Evolutionary conservation across 2,888 invertebrate species (phyloP).

Genomic region (Troglohyphantes excavatus): DNA sequence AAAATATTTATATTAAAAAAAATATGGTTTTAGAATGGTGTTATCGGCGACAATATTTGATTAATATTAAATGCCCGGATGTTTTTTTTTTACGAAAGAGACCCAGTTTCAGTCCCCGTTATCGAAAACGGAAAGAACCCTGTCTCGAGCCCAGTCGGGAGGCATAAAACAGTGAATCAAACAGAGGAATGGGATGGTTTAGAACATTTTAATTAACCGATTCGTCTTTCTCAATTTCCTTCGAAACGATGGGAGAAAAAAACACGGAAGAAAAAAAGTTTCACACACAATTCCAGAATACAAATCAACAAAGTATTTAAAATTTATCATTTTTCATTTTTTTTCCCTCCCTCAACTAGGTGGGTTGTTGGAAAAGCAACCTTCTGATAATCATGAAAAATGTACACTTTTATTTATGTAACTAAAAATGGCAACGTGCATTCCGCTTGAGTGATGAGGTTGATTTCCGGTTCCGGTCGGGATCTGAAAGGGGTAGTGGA

Average conservation of each 20-base stretch:
- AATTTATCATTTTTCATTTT: conserved; percentile 41
- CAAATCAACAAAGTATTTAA: conserved; percentile 70
- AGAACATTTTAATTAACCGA: conserved; percentile 76
- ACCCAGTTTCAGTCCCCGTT: conserved; percentile 29
- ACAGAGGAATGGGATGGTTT: not conserved
- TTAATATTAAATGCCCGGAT: conserved; percentile 65
- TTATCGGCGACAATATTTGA: conserved; percentile 53
- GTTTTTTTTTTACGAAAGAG: conserved; percentile 47
- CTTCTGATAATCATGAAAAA: conserved; percentile 51
- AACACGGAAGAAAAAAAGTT: conserved; percentile 19
- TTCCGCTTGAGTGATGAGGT: conserved; percentile 74
- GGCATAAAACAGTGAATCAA: conserved; percentile 26
- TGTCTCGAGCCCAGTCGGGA: conserved; percentile 3
- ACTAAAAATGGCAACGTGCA: conserved; percentile 48
- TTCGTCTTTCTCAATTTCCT: conserved; percentile 70
- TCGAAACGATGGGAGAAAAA: conserved; percentile 35
- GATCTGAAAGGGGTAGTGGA: conserved; percentile 40
- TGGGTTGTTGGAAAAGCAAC: conserved; percentile 9
- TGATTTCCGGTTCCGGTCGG: conserved; percentile 74
- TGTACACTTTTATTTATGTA: conserved; percentile 64
- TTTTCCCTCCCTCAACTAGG: conserved; percentile 13
- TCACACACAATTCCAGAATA: conserved; percentile 28
- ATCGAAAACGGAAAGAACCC: conserved; percentile 45
- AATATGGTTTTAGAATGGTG: not conserved
- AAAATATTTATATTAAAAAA: not conserved